Evolutionary conservation across 2,888 invertebrate genomes (phyloP).

Genomic region (Pherbina coryleti): DNA sequence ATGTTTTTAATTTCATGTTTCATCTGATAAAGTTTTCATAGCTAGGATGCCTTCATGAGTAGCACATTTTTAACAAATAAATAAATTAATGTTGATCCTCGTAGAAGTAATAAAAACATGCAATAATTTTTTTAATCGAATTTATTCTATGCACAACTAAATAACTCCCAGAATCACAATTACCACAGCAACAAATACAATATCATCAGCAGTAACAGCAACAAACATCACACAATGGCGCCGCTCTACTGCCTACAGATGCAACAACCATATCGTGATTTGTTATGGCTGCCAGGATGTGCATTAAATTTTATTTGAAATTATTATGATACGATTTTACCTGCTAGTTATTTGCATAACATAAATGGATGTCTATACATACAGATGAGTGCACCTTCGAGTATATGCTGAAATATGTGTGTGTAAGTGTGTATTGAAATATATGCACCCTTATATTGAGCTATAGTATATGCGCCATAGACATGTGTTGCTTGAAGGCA

Average conservation of each 20-base stretch:
- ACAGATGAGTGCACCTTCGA: background rate
- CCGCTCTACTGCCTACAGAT: background rate
- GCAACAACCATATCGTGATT: constrained; percentile 3
- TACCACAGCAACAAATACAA: background rate
- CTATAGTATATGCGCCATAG: background rate
- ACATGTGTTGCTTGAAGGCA: background rate
- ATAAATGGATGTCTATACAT: background rate
- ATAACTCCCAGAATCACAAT: too few species aligned
- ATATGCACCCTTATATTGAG: background rate
- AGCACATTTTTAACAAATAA: background rate
- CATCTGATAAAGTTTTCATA: background rate
- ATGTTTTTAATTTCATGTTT: background rate
- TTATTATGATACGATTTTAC: constrained; percentile 27
- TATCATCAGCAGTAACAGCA: background rate
- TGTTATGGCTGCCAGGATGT: constrained; percentile 22
- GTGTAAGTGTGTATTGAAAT: background rate
- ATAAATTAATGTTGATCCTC: too few species aligned
- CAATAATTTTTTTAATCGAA: background rate
- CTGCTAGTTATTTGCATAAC: constrained; percentile 26
- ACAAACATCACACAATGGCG: constrained; percentile 13
- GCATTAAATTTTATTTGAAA: constrained; percentile 32
- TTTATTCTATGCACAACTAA: background rate
- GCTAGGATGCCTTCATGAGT: too few species aligned
- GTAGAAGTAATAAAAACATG: background rate
- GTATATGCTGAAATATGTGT: background rate